These are phyloP conservation scores for Tetropium fuscum DNA, from an alignment of 2,888 invertebrate genomes.

Conservation along the genomic window DNA sequence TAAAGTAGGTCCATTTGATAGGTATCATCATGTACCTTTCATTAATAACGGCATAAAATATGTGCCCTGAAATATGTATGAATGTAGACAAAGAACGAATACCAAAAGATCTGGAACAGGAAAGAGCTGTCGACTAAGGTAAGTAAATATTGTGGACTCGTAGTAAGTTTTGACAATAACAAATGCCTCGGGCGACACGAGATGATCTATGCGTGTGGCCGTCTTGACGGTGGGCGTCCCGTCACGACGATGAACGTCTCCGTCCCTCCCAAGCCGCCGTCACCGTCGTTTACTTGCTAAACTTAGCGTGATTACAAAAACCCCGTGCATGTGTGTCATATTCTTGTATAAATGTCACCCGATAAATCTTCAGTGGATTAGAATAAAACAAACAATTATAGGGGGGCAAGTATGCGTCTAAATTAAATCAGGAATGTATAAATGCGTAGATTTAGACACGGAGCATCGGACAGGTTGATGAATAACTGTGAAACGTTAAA, in stretches of 20 bases:
- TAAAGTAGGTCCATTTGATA: slow-evolving; percentile 19
- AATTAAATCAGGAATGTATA: slow-evolving; percentile 20
- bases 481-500: slow-evolving; percentile 24
- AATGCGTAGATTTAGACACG: slow-evolving; percentile 17
- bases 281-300: slow-evolving; percentile 56
- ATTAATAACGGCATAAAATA: slow-evolving; percentile 15
- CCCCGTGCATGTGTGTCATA: slow-evolving; percentile 50
- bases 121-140: slow-evolving; percentile 44
- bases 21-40: slow-evolving; percentile 11
- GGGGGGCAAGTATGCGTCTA: slow-evolving; percentile 11
- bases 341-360: slow-evolving; percentile 41
- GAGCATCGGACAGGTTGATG: slow-evolving; percentile 23
- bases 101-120: slow-evolving; percentile 37
- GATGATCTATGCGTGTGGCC: slow-evolving; percentile 60
- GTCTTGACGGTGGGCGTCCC: slow-evolving; percentile 51
- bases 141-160: slow-evolving; percentile 42
- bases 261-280: slow-evolving; percentile 30
- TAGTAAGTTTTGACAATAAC: slow-evolving; percentile 48
- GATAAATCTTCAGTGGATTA: slow-evolving; percentile 40
- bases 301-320: slow-evolving; percentile 57
- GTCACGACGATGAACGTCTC: slow-evolving; percentile 33
- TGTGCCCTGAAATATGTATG: slow-evolving; percentile 25
- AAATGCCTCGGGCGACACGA: slow-evolving; percentile 45
- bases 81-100: slow-evolving; percentile 18
- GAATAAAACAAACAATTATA: slow-evolving; percentile 19